These are phyloP conservation scores for Sinohyriopsis cumingii DNA, from an alignment of 2,888 invertebrate species.

Conservation along the genomic window DNA sequence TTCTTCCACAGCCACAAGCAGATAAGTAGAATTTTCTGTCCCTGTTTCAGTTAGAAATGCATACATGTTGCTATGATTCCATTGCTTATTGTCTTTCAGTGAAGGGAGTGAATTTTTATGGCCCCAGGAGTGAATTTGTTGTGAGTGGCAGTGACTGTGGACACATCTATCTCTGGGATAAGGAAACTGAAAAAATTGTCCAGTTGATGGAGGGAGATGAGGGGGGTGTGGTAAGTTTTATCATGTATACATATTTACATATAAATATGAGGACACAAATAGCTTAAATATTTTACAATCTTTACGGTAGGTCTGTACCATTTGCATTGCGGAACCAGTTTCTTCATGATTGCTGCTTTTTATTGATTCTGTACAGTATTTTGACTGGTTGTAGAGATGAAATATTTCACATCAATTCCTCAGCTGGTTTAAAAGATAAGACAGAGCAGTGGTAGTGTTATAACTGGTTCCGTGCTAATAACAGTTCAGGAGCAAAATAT, in stretches of 20 bases:
- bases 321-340: neutral
- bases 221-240: constrained; percentile 79
- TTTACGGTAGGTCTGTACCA: neutral
- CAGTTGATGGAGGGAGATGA: constrained; percentile 78
- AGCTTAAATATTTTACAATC: no score
- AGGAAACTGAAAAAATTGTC: constrained; percentile 88
- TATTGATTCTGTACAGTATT: no score
- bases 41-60: neutral
- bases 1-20: neutral
- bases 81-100: constrained; percentile 73
- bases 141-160: constrained; percentile 96
- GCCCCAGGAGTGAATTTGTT: constrained; percentile 90
- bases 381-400: no score
- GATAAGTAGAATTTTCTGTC: neutral
- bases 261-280: neutral
- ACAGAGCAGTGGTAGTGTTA: no score
- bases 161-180: constrained; percentile 90
- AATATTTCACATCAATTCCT: no score
- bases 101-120: constrained; percentile 95
- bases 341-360: constrained; percentile 1
- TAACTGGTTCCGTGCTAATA: no score
- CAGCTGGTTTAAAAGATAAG: no score
- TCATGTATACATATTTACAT: neutral
- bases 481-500: no score
- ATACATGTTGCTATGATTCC: no score